Evolutionary conservation across 2,797 vertebrate genomes (phyloP).

Genomic region (Meriones psammophilus): DNA sequence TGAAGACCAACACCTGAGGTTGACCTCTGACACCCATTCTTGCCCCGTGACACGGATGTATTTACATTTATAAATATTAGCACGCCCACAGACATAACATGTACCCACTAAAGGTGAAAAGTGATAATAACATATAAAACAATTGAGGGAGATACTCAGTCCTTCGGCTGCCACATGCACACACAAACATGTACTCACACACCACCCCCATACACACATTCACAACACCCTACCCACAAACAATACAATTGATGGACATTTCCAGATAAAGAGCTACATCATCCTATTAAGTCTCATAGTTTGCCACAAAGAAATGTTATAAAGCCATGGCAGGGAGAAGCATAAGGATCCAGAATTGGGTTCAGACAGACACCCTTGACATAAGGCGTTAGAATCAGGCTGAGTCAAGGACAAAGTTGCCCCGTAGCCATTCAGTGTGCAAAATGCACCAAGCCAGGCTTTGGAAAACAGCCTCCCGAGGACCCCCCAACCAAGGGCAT

Average conservation of each 20-base stretch:
- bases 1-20: not conserved
- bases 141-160: not conserved
- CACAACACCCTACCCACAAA: not conserved
- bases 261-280: not conserved
- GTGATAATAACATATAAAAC: not conserved
- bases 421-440: not conserved
- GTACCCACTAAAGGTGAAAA: not conserved
- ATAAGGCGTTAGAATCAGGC: not conserved
- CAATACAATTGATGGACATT: constrained; percentile 33
- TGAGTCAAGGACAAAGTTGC: not conserved
- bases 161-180: not conserved
- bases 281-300: not conserved
- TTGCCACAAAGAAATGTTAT: constrained; percentile 53
- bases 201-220: not conserved
- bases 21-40: not conserved
- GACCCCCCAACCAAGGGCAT: not conserved
- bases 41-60: not conserved
- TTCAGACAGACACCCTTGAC: constrained; percentile 39
- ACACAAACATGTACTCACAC: not conserved
- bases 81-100: not conserved
- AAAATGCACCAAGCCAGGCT: not conserved
- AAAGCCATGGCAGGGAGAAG: not conserved
- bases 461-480: not conserved
- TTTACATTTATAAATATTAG: too few species aligned
- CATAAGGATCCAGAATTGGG: not conserved